Evolutionary conservation across 2,113 vertebrate genomes (phyloP).

Genomic region (Cyprinodon tularosa): DNA sequence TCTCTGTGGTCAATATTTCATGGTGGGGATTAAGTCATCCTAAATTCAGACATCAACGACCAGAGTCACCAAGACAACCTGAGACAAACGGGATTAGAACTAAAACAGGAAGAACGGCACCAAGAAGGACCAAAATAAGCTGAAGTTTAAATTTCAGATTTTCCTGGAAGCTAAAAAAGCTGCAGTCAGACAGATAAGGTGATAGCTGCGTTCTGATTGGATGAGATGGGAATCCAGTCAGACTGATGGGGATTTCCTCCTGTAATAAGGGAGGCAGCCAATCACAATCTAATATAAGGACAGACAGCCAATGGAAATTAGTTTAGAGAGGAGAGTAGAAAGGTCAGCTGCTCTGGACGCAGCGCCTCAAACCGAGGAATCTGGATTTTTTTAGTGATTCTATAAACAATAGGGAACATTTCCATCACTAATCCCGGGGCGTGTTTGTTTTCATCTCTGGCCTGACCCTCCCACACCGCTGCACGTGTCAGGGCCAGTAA

Average conservation of each 20-base stretch:
- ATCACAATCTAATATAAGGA: constrained; percentile 56
- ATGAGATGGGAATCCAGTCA: constrained; percentile 53
- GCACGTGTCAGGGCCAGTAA: too few species aligned
- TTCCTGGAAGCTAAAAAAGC: constrained; percentile 6
- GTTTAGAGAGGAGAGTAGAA: constrained; percentile 53
- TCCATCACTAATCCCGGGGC: not conserved
- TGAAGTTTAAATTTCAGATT: not conserved
- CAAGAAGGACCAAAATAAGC: not conserved
- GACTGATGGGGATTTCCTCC: constrained; percentile 55
- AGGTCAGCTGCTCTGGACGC: constrained; percentile 34
- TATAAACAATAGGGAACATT: too few species aligned
- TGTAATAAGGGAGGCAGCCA: constrained; percentile 38
- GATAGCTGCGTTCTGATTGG: constrained; percentile 21
- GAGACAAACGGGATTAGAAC: not conserved
- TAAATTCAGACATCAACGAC: not conserved
- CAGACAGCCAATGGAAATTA: constrained; percentile 65
- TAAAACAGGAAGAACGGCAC: not conserved
- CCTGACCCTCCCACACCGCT: too few species aligned
- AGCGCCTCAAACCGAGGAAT: not conserved
- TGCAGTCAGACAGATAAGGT: constrained; percentile 39
- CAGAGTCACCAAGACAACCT: not conserved
- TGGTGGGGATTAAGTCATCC: constrained; percentile 57
- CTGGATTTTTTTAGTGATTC: not conserved
- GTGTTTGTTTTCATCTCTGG: too few species aligned
- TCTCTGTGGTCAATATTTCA: constrained; percentile 61